phyloP scores from a whole-genome alignment of 2,797 vertebrate species.

The Amphiprion clarkii region DNA sequence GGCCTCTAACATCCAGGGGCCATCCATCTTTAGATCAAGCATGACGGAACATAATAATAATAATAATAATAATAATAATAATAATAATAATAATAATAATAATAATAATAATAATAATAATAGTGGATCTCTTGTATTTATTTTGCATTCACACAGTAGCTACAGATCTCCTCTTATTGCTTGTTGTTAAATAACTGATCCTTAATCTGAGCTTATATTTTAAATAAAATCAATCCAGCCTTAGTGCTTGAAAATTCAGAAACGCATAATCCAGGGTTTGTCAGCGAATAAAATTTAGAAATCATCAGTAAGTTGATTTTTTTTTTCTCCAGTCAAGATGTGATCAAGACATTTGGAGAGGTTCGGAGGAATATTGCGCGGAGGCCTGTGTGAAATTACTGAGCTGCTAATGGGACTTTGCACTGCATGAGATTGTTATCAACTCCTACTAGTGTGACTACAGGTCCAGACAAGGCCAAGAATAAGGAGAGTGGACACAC shows the following conservation, averaged over 20 bases:
- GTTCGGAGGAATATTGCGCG: conserved; percentile 9
- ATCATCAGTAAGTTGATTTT: no score
- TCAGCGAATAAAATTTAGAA: no score
- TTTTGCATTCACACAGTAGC: neutral
- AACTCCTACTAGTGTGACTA: neutral
- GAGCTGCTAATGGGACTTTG: conserved; percentile 37
- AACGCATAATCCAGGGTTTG: neutral
- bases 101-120: neutral
- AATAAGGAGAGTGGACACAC: neutral
- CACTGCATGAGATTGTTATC: conserved; percentile 27
- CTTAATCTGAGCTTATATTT: neutral
- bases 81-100: neutral
- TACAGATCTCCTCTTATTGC: conserved; percentile 1
- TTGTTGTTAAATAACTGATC: neutral
- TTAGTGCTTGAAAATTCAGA: neutral
- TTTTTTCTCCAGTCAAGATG: neutral
- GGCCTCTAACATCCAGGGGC: conserved; percentile 14
- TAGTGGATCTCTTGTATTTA: neutral
- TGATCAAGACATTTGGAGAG: conserved; percentile 25
- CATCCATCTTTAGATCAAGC: conserved; percentile 3
- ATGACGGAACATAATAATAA: neutral
- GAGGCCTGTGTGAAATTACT: conserved; percentile 39
- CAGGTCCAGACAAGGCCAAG: neutral
- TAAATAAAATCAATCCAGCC: neutral
- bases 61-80: conserved; percentile 1